These are phyloP conservation scores for Aphrophora alni DNA, from an alignment of 2,888 invertebrate species.

Conservation along the genomic window DNA sequence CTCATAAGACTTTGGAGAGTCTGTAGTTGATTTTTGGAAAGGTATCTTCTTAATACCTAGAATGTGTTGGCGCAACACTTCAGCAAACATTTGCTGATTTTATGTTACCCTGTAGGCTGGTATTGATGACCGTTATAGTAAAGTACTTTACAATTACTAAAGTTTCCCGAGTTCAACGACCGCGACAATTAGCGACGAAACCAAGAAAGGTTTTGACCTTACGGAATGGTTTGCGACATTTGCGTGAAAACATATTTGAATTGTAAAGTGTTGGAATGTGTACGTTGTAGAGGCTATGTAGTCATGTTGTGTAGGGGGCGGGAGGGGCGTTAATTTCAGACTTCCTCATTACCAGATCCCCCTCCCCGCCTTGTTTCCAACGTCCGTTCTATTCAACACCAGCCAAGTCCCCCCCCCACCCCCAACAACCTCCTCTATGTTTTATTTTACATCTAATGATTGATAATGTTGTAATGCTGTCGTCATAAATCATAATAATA, in stretches of 20 bases:
- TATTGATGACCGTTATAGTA: too few species aligned
- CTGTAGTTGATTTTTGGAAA: too few species aligned
- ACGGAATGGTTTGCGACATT: background rate
- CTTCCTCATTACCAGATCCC: background rate
- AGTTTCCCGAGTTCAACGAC: background rate
- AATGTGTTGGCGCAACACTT: too few species aligned
- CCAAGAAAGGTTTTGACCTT: background rate
- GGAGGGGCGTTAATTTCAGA: background rate
- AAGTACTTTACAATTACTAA: background rate
- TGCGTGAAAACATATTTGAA: background rate
- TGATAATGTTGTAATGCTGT: background rate
- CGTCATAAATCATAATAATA: background rate
- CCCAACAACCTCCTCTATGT: background rate
- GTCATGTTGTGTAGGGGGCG: background rate
- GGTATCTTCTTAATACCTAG: too few species aligned
- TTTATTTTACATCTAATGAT: background rate
- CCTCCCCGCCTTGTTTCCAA: background rate
- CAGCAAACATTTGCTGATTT: too few species aligned
- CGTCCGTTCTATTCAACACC: background rate
- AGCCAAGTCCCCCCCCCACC: background rate
- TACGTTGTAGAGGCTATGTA: background rate
- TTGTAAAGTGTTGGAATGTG: background rate
- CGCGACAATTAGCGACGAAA: background rate
- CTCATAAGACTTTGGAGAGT: too few species aligned
- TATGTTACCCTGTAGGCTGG: too few species aligned